Conservation (phyloP, 2,797 vertebrate genomes). For the Lepilemur ruficaudatus region DNA sequence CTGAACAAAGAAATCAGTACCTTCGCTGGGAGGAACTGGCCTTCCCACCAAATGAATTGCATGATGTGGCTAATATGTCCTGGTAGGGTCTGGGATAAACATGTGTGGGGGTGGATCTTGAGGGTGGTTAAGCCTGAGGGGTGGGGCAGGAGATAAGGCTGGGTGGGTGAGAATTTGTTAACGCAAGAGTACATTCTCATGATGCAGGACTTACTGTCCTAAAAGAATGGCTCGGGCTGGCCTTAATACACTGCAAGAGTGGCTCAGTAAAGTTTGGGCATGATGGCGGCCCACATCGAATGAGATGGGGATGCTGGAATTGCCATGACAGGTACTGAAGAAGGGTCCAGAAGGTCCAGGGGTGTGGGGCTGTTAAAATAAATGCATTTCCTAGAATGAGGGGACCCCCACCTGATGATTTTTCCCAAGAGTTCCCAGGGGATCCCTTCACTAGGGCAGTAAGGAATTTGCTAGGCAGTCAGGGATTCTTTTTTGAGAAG, state of each 20-base stretch:
- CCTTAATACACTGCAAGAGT: background rate
- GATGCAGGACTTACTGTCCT: background rate
- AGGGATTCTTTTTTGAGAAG: background rate
- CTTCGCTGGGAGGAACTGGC: background rate
- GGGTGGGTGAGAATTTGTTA: background rate
- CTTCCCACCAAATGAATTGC: background rate
- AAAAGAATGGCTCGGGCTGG: background rate
- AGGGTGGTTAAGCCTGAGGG: background rate
- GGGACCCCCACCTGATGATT: background rate
- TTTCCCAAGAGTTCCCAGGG: background rate
- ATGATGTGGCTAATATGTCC: background rate
- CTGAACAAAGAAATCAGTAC: background rate
- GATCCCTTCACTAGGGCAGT: background rate
- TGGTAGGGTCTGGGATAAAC: background rate
- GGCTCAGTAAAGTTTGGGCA: background rate
- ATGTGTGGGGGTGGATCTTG: background rate
- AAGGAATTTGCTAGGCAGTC: background rate
- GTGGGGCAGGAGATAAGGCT: background rate
- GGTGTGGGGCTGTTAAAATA: background rate
- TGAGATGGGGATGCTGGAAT: background rate
- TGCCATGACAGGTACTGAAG: background rate
- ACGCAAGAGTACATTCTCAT: background rate
- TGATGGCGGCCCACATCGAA: too few species aligned
- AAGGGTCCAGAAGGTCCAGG: background rate
- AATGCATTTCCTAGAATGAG: background rate